These are phyloP conservation scores for Sphyrna mokarran DNA, from an alignment of 2,113 vertebrate genomes.

Conservation along the genomic window DNA sequence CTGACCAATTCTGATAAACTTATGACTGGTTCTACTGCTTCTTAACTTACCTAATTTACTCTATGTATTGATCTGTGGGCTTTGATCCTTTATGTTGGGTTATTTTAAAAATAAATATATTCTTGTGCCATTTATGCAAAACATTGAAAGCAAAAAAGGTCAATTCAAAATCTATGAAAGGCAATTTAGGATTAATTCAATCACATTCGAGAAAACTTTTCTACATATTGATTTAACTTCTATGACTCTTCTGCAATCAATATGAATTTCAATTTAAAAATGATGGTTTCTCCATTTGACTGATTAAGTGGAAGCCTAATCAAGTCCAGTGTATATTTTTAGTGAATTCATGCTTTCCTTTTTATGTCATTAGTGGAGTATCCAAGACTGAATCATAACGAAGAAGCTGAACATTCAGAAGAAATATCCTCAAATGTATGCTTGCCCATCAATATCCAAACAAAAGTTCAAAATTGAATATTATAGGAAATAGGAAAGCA, in stretches of 20 bases:
- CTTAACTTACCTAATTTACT: neutral
- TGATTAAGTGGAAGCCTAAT: neutral
- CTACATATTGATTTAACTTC: neutral
- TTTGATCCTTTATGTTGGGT: neutral
- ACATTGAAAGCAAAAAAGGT: neutral
- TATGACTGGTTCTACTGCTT: neutral
- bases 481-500: neutral
- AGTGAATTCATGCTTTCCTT: neutral
- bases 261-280: neutral
- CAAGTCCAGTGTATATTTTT: neutral
- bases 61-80: too few species aligned
- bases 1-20: neutral
- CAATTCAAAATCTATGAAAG: neutral
- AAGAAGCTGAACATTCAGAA: neutral
- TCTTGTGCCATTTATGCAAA: neutral
- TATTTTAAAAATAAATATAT: slow-evolving; percentile 10
- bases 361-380: neutral
- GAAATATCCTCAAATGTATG: neutral
- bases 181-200: neutral
- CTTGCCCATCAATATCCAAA: neutral
- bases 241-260: too few species aligned
- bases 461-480: neutral
- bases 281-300: neutral
- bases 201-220: neutral
- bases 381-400: neutral